Base-by-base conservation (phyloP, 2,113 vertebrate genomes). In the Bungarus multicinctus region DNA sequence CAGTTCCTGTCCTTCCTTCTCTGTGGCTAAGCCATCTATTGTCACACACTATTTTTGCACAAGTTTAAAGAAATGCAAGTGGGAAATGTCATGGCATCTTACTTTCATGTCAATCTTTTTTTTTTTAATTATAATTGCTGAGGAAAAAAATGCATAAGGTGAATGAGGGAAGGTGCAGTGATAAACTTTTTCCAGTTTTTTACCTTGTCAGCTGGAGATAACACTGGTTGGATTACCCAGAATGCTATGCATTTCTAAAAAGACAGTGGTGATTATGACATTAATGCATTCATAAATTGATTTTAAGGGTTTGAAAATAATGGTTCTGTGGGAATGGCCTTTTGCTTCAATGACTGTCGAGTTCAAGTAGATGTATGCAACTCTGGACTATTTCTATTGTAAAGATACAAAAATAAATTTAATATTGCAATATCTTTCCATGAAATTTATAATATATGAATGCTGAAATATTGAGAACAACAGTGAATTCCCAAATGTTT, bases 361-460 rank as follows among this genome's bases (percentile, higher is more conserved):
- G 74, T 5, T 2, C 54, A 16, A 34, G 3, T 85, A 57, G 47
- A 27, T 34, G 4, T 43, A 89, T 92, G 60, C 5, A 0, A 52
- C 30, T 34, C 0, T 12, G 88, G 45, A 30, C 27, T 64, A n/a
- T 53, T 18, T 92, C 91, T 30, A 93, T 87, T 93, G 90, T 47
- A n/a, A 95, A 91, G 7, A 81, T 58, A 39, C 11, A 81, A 69
- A 69, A 69, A 53, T 25, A 88, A 89, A 93, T 94, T 30, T 89
- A 92, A 74, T 94, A 1, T 12, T 88, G 18, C 18, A 0, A 9
- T 58, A 90, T 52, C 85, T 58, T 25, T 91, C 4, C 57, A 52
- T 90, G 87, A 85, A 92, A 91, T 93, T 50, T 74, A 20, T 25
- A 88, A 12, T 30, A 69, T 85, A 53, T 93, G 34, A 94, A 60